Evolutionary conservation across 37 sponge, comb jelly and placozoan species (phyloP), one percentile per base, ranked within the genome.

Genomic region (Ephydatia muelleri): DNA sequence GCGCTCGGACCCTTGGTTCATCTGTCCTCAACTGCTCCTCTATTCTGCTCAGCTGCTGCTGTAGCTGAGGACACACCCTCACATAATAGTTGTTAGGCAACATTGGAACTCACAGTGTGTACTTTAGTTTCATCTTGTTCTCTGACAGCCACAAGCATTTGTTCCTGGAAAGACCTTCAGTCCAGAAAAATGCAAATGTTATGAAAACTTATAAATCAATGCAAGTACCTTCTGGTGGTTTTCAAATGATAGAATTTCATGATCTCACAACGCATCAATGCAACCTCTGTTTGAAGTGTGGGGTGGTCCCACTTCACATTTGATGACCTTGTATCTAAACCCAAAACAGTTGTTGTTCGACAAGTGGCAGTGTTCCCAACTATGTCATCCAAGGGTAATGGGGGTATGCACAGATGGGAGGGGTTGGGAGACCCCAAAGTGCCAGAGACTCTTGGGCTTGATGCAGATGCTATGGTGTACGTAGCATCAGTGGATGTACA

Each of bases 11-110:
- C 36, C 74, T 28, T 6, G 80, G 80, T 25, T 65, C 66, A 66
- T 39, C 29, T 26, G 48, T 29, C 21, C 65, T 65, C 29, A 79
- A 30, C 2, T 28, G 66, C 19, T 31, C 80, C n/a, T 65, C 80
- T 33, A 66, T 65, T 11, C 49, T 67, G 57, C 30, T 35, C n/a
- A 79, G 6, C 66, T 79, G 66, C 8, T n/a, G 32, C 37, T 79
- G 66, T 2, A 79, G 80, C 80, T 79, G 67, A 27, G 27, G 57
- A 57, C 57, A 57, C 16, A 11, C 57, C 57, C 57, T 19, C 57
- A 57, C 16, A 21, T 57, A 14, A 57, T 21, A 5, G 19, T 57
- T 11, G 57, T 21, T 57, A 57, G 19, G 57, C 57, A 57, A 57
- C 57, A 57, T 21, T 57, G 16, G 57, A 57, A 57, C 57, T 57